A percentile compares a stretch with the other conserved stretches of the same genome.
These are phyloP conservation scores for Eristalinus aeneus DNA, from an alignment of 2,888 invertebrate species.

Conservation along the genomic window DNA sequence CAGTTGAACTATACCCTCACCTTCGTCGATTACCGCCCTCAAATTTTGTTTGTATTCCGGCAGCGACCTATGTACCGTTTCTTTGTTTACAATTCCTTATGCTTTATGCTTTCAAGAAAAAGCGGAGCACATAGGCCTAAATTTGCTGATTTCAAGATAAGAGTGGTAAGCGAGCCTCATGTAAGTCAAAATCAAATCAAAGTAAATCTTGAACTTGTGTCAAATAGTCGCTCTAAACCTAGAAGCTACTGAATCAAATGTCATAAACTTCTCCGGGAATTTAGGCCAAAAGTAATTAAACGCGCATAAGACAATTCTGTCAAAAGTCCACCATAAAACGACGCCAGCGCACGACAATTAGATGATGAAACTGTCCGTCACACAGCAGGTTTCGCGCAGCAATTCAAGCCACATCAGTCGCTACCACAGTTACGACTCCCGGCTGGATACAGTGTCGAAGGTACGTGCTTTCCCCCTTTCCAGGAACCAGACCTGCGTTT, in stretches of 20 bases:
- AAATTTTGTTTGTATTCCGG: no score
- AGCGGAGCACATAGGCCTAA: no score
- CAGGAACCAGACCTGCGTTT: not conserved
- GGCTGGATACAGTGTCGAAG: no score
- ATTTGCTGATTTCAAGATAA: no score
- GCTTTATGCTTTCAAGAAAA: no score
- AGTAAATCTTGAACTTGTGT: not conserved
- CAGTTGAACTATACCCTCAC: no score
- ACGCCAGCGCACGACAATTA: not conserved
- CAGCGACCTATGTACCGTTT: no score
- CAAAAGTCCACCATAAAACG: not conserved
- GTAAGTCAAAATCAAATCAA: no score
- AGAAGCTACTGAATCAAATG: not conserved
- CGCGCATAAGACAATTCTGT: not conserved
- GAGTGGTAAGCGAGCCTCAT: no score
- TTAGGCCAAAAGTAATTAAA: not conserved
- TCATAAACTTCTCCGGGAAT: not conserved
- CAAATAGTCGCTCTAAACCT: not conserved
- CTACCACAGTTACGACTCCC: not conserved
- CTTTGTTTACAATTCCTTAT: no score
- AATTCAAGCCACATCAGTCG: not conserved
- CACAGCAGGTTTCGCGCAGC: not conserved
- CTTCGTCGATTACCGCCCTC: no score
- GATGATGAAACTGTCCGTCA: not conserved
- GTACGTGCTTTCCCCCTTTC: not conserved